phyloP scores from a whole-genome alignment of 2,797 vertebrate genomes.

The Adelosebastes latens region DNA sequence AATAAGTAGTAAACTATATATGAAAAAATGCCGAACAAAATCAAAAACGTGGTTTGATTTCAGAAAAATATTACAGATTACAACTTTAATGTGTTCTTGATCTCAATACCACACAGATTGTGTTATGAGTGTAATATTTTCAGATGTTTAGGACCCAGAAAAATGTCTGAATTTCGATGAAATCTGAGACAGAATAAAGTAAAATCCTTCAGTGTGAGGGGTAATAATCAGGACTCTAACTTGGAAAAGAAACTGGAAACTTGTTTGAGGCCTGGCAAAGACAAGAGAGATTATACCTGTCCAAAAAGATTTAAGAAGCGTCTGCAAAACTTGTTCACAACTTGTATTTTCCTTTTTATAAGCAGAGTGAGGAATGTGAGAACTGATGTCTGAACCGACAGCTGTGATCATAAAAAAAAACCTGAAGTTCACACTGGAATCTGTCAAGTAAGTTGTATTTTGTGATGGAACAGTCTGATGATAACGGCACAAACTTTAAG shows the following conservation, averaged over 20 bases:
- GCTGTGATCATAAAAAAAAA: not conserved
- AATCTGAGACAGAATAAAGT: not conserved
- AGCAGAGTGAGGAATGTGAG: slow-evolving; percentile 10
- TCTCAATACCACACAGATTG: not conserved
- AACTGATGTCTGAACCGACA: not conserved
- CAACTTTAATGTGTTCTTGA: not conserved
- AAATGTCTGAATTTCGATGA: not conserved
- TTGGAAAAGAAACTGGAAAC: slow-evolving; percentile 19
- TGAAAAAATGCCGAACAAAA: too few species aligned
- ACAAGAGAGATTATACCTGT: not conserved
- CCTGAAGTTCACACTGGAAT: not conserved
- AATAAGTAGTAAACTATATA: too few species aligned
- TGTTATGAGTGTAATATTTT: not conserved
- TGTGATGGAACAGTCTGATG: not conserved
- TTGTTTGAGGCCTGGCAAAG: not conserved
- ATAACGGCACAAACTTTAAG: not conserved
- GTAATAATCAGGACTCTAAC: not conserved
- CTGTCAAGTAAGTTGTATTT: not conserved
- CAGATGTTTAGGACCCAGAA: not conserved
- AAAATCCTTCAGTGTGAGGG: slow-evolving; percentile 5
- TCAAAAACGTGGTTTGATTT: not conserved
- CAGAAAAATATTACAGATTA: not conserved
- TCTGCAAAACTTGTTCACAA: slow-evolving; percentile 16
- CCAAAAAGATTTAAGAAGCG: slow-evolving; percentile 15
- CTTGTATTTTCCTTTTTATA: slow-evolving; percentile 17